phyloP scores from a whole-genome alignment of 2,797 vertebrate genomes.

The Esox masquinongy region DNA sequence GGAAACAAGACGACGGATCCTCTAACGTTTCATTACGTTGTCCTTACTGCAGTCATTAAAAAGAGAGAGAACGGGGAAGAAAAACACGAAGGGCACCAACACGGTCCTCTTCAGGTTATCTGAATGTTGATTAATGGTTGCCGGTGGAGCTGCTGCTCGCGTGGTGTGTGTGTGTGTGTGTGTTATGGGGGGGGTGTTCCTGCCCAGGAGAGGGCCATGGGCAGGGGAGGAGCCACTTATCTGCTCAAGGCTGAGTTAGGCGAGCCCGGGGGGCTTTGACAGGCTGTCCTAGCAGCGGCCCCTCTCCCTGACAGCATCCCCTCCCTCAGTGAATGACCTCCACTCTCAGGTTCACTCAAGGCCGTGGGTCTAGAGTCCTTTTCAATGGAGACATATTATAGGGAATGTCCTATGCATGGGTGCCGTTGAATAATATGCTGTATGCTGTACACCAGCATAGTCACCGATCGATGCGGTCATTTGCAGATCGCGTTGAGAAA shows the following conservation, averaged over 20 bases:
- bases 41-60: background rate
- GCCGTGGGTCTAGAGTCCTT: conserved; percentile 57
- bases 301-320: conserved; percentile 29
- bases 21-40: background rate
- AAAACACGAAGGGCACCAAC: conserved; percentile 31
- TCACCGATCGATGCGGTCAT: background rate
- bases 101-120: conserved; percentile 35
- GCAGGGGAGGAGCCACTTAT: conserved; percentile 77
- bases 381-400: background rate
- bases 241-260: conserved; percentile 77
- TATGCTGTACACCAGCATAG: background rate
- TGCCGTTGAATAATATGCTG: background rate
- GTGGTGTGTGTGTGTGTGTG: conserved; percentile 63
- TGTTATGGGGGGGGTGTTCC: no score
- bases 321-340: conserved; percentile 27
- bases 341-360: conserved; percentile 73
- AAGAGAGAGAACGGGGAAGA: background rate
- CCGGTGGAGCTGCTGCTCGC: conserved; percentile 66
- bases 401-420: background rate
- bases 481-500: background rate
- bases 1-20: background rate
- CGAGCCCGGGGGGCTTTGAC: conserved; percentile 68
- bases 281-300: conserved; percentile 69
- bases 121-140: conserved; percentile 48
- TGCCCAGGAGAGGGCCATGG: conserved; percentile 65